phyloP scores from a whole-genome alignment of 2,888 invertebrate genomes.

The Deilephila elpenor region DNA sequence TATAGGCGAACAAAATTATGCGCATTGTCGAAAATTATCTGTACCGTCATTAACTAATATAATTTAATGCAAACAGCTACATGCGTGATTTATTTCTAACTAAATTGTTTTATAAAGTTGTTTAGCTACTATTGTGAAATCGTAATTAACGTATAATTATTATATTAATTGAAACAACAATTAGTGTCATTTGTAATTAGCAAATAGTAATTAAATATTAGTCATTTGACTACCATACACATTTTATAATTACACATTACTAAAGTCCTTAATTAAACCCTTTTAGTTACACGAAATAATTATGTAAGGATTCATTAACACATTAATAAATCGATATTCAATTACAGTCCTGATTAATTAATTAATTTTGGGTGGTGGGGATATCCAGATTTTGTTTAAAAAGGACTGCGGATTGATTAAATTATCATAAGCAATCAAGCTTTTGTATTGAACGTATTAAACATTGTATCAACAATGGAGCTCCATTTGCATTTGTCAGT shows the following conservation, averaged over 20 bases:
- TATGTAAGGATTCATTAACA: background rate
- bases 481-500: slow-evolving; percentile 64
- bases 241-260: background rate
- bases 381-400: background rate
- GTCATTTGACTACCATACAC: background rate
- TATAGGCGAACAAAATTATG: too few species aligned
- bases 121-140: background rate
- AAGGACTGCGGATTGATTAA: background rate
- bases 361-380: slow-evolving; percentile 5
- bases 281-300: background rate
- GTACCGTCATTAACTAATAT: too few species aligned
- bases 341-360: slow-evolving; percentile 4
- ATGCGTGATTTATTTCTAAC: too few species aligned
- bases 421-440: background rate
- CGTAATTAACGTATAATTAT: background rate
- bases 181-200: slow-evolving; percentile 5
- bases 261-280: slow-evolving; percentile 2
- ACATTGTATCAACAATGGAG: slow-evolving; percentile 52
- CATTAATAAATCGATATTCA: background rate
- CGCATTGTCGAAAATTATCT: too few species aligned
- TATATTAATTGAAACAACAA: background rate
- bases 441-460: too few species aligned
- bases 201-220: background rate
- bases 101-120: too few species aligned
- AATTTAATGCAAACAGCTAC: too few species aligned